These are phyloP conservation scores for Abrostola triplasia DNA, from an alignment of 2,888 invertebrate genomes.

Conservation along the genomic window DNA sequence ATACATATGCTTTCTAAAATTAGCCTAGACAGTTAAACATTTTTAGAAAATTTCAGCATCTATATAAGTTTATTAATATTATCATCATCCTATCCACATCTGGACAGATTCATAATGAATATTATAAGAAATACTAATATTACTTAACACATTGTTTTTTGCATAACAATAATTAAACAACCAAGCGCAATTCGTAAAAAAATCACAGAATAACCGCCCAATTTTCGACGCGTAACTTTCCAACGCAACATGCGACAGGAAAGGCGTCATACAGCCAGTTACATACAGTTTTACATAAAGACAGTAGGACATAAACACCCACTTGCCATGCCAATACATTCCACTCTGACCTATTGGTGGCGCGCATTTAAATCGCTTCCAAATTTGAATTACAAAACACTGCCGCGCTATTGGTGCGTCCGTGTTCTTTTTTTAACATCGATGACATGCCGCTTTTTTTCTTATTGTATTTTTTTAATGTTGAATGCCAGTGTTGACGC, in stretches of 20 bases:
- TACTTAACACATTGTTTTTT: too few relatives aligned
- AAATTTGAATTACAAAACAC: slow-evolving; percentile 82
- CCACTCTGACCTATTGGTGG: slow-evolving; percentile 84
- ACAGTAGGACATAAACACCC: slow-evolving; percentile 54
- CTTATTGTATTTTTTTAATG: slow-evolving; percentile 3
- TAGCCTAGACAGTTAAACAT: too few relatives aligned
- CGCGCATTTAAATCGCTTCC: slow-evolving; percentile 79
- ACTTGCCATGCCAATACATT: slow-evolving; percentile 79
- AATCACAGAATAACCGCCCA: slow-evolving; percentile 11
- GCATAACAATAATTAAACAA: too few relatives aligned
- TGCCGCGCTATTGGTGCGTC: slow-evolving; percentile 65
- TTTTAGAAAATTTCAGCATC: too few relatives aligned
- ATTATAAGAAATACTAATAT: too few relatives aligned
- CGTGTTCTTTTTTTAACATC: slow-evolving; percentile 56
- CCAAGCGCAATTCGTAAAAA: slow-evolving; percentile 11
- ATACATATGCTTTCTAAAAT: too few relatives aligned
- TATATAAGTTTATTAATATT: too few relatives aligned
- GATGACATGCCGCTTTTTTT: slow-evolving; percentile 62
- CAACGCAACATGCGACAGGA: slow-evolving; percentile 48
- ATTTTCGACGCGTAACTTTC: slow-evolving; percentile 8
- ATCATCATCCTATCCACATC: too few relatives aligned
- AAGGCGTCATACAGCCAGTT: slow-evolving; percentile 55
- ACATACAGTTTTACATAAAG: slow-evolving; percentile 60
- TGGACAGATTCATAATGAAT: too few relatives aligned
- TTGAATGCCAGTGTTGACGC: not conserved